Evolutionary conservation across 2,113 vertebrate genomes (phyloP).

Genomic region (Leuciscus idus): DNA sequence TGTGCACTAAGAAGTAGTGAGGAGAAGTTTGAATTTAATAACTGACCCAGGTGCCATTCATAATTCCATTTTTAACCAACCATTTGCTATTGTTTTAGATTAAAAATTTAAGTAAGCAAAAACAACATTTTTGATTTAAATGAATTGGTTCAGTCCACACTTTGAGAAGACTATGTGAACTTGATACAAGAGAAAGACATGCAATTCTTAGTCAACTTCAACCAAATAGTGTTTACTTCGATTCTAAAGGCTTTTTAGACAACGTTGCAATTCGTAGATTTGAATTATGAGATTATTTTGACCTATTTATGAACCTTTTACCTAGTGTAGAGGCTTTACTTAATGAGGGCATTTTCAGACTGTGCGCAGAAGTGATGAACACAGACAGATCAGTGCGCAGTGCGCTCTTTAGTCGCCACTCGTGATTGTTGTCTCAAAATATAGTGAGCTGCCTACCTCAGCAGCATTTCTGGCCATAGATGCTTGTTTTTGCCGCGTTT

Average conservation of each 20-base stretch:
- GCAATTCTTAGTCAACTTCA: not conserved
- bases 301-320: not conserved
- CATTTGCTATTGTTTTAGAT: not conserved
- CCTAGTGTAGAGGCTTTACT: not conserved
- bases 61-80: not conserved
- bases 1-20: not conserved
- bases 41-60: not conserved
- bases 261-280: not conserved
- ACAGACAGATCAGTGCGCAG: slow-evolving; percentile 31
- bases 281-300: not conserved
- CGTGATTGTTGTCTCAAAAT: not conserved
- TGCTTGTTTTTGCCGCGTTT: not conserved
- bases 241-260: not conserved
- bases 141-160: not conserved
- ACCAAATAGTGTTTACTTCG: not conserved
- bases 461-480: not conserved
- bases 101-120: not conserved
- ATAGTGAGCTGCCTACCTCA: not conserved
- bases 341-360: not conserved
- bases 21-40: not conserved
- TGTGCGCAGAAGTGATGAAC: not conserved
- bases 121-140: not conserved
- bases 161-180: not conserved
- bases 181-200: not conserved
- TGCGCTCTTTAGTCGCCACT: slow-evolving; percentile 34